phyloP scores from a whole-genome alignment of 2,113 vertebrate genomes.

The Neogobius melanostomus region DNA sequence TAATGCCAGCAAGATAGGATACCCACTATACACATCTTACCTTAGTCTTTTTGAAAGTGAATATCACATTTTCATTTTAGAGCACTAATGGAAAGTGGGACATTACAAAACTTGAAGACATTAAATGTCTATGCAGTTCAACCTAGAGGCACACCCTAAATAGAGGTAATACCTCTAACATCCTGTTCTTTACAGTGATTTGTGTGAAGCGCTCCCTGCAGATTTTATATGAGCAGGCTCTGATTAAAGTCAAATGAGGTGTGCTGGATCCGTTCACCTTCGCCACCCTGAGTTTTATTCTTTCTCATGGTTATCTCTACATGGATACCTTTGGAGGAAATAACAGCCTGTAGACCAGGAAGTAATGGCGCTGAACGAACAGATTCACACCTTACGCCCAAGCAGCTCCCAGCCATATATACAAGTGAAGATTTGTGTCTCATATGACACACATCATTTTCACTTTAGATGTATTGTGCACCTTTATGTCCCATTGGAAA shows the following conservation, averaged over 20 bases:
- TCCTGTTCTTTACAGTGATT: not conserved
- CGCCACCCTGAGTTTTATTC: not conserved
- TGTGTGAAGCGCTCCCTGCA: not conserved
- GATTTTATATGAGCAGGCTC: not conserved
- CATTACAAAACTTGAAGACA: too few relatives aligned
- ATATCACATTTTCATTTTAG: too few relatives aligned
- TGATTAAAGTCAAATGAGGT: conserved; percentile 4
- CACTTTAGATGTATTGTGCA: not conserved
- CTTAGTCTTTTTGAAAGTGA: too few relatives aligned
- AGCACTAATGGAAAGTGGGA: too few relatives aligned
- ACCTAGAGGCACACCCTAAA: not conserved
- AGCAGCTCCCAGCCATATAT: not conserved
- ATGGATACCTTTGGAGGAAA: not conserved
- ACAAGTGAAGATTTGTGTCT: not conserved
- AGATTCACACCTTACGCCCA: not conserved
- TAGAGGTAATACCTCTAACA: not conserved
- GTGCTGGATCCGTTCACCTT: not conserved
- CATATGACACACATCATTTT: not conserved
- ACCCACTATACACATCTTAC: too few relatives aligned
- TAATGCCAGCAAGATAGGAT: too few relatives aligned
- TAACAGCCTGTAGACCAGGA: not conserved
- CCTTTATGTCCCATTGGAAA: not conserved
- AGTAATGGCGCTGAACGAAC: not conserved
- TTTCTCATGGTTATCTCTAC: not conserved
- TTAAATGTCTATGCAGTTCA: too few relatives aligned